Evolutionary conservation across 1,140 invertebrate genomes (phyloP), one percentile per base, ranked within the genome.

Genomic region (Zophobas atratus): DNA sequence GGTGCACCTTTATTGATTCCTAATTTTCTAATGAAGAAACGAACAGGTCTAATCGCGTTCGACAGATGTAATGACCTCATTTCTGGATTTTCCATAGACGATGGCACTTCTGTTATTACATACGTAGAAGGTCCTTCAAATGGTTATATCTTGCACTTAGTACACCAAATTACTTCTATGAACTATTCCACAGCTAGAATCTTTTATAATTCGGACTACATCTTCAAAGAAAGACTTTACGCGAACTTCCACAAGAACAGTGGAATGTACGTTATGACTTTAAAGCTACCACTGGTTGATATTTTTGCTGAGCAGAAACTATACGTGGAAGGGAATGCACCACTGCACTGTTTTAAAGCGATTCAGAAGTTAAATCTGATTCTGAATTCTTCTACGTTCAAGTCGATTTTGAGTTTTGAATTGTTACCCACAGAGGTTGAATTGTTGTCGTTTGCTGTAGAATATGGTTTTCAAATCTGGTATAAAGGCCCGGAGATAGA

Each of bases 401-500:
- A 76, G 8, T 39, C 51, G 33, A 80, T 82, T 49, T 56, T 70
- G 8, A 55, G 77, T 53, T 49, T 77, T 55, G 73, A 70, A 36
- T 36, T 83, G n/a, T 77, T 81, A 57, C 82, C 82, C 6, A 80
- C 79, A n/a, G 70, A 60, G 35, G 70, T 78, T 35, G 78, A 83
- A 70, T 60, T 83, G 2, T 34, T 81, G 6, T 67, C 60, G 8
- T 67, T 67, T 48, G n/a, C 60, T 2, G n/a, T 43, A 8, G 60
- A 67, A 41, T 67, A 36, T 43, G 39, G 38, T 1, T 43, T 41
- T 20, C 39, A 67, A 5, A 1, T 67, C 0, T 2, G 39, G 60
- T 32, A 67, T 33, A 38, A 51, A 1, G 8, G 33, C 20, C 32
- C 43, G 32, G 20, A 70, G 41, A 20, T 70, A 43, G 55, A 33